Base-by-base conservation (phyloP, 2,888 invertebrate species). In the Alloplasta piceator region DNA sequence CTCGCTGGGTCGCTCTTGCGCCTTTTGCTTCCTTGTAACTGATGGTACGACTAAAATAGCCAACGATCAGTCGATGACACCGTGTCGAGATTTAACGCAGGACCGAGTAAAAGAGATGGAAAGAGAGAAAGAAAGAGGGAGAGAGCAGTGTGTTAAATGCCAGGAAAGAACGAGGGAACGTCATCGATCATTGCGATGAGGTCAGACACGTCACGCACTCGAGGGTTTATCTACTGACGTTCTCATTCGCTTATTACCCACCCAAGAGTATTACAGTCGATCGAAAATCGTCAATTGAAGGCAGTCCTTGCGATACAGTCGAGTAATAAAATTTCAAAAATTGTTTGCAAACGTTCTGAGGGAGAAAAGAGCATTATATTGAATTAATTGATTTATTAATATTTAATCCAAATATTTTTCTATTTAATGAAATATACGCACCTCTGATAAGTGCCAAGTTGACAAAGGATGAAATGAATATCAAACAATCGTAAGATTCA, bases 41-140 rank as follows among this genome's bases (percentile, higher is more conserved):
- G 78, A 85, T 80, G 26, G 63, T 50, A 60, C 73, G 85, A 85
- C 84, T 72, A 80, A 86, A 87, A 88, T 87, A 87, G 85, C 82
- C 71, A 74, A 78, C 85, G 85, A 86, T 87, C 88, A 88, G 87
- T 88, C 87, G 88, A 88, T 88, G 88, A 87, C 87, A 88, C 85
- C 83, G 84, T 82, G 80, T 82, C 58, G 78, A 50, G 73, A 67
- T 79, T 82, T 79, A 70, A 73, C 72, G 72, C 78, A 63, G 64
- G 72, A 68, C 55, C 55, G 72, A 52, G 52, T 58, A 14, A 36
- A 46, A 41, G 64, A 75, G 56, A 61, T 7, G 41, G 46, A 73
- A 43, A 73, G 64, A 64, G 26, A 70, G 9, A 70, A 39, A 26
- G 43, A 43, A 4, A 6, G 10, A 68, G 55, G 39, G 41, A 56